These are phyloP conservation scores for Nymphalis io DNA, from an alignment of 1,140 invertebrate genomes.

Conservation along the genomic window DNA sequence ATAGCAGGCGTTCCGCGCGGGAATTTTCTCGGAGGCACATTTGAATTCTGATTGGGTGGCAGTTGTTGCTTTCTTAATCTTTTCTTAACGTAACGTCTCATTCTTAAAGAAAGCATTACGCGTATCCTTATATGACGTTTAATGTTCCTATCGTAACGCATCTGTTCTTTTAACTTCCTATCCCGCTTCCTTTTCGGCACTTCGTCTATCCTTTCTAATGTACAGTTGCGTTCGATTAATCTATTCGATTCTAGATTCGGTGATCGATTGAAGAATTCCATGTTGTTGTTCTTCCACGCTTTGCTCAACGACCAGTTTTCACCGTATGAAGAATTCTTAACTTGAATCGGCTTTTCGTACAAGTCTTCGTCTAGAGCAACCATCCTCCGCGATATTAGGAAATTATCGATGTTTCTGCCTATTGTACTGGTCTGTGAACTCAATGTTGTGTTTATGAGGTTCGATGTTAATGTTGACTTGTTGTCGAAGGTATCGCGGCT, in stretches of 20 bases:
- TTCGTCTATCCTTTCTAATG: slow-evolving; percentile 65
- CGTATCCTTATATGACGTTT: slow-evolving; percentile 76
- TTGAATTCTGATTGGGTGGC: slow-evolving; percentile 40
- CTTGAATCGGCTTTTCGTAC: slow-evolving; percentile 69
- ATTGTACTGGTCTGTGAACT: slow-evolving; percentile 66
- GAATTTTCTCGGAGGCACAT: slow-evolving; percentile 53
- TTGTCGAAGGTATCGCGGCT: slow-evolving; percentile 49
- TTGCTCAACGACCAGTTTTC: slow-evolving; percentile 77
- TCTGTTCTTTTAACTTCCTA: slow-evolving; percentile 68
- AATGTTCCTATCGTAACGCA: slow-evolving; percentile 75
- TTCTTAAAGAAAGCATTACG: slow-evolving; percentile 77
- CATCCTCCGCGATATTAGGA: slow-evolving; percentile 64
- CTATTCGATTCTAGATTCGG: slow-evolving; percentile 47
- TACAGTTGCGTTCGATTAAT: slow-evolving; percentile 48
- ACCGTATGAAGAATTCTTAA: slow-evolving; percentile 64
- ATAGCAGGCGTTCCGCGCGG: slow-evolving; percentile 50
- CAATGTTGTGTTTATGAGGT: slow-evolving; percentile 63
- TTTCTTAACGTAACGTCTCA: slow-evolving; percentile 73
- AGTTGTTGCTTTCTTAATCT: slow-evolving; percentile 55
- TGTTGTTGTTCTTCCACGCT: slow-evolving; percentile 68
- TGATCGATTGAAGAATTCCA: slow-evolving; percentile 60
- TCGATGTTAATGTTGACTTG: slow-evolving; percentile 59
- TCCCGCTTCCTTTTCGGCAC: slow-evolving; percentile 57
- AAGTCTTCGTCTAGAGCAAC: slow-evolving; percentile 67
- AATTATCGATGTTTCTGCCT: slow-evolving; percentile 67